phyloP scores from a whole-genome alignment of 2,888 invertebrate genomes.

The Drosophila bunnanda region DNA sequence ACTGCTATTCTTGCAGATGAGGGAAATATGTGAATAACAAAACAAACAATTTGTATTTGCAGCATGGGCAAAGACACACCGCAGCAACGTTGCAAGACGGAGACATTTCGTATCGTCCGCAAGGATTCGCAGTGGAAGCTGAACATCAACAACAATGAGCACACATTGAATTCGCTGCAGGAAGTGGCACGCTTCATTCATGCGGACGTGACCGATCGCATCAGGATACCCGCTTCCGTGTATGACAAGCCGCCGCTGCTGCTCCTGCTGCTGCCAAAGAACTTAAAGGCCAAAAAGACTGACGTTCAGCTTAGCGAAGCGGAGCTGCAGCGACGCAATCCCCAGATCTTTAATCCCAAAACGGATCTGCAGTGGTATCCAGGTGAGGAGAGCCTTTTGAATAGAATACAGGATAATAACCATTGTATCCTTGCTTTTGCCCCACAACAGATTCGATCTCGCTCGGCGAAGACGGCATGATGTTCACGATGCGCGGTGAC shows the following conservation, averaged over 20 bases:
- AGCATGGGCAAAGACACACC: conserved; percentile 51
- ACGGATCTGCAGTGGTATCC: conserved; percentile 83
- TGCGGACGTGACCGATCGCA: conserved; percentile 75
- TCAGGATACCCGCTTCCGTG: conserved; percentile 92
- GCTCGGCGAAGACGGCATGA: conserved; percentile 87
- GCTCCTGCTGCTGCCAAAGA: conserved; percentile 83
- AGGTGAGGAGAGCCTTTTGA: conserved; percentile 8
- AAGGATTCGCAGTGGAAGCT: conserved; percentile 80
- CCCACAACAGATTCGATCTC: conserved; percentile 86
- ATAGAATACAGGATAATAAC: neutral
- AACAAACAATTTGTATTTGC: neutral
- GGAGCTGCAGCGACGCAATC: conserved; percentile 82
- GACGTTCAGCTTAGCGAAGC: conserved; percentile 82
- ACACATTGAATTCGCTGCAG: conserved; percentile 74
- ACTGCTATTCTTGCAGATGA: neutral
- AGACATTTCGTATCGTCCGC: conserved; percentile 88
- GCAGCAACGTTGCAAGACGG: conserved; percentile 87
- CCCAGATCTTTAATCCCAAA: conserved; percentile 83
- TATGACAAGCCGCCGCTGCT: conserved; percentile 86
- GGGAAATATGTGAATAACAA: neutral
- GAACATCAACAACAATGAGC: conserved; percentile 70
- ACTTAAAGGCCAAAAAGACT: conserved; percentile 83
- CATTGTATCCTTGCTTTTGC: neutral
- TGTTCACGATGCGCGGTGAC: conserved; percentile 89
- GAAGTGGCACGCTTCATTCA: conserved; percentile 82